Conservation (phyloP, 2,888 invertebrate species). For the Heliothis peltigera region DNA sequence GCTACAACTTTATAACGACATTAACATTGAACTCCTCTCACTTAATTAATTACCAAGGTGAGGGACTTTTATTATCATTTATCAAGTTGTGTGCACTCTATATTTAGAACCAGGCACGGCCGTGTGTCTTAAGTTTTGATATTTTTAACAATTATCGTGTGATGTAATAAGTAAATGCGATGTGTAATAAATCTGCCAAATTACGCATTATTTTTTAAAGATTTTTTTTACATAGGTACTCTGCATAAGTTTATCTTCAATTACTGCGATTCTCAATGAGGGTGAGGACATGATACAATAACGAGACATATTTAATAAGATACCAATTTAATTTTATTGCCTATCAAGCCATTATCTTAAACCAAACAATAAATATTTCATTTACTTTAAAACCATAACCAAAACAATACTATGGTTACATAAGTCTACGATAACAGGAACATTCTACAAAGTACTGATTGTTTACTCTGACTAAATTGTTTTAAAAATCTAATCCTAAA, state of each 20-base stretch:
- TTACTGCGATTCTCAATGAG: slow-evolving; percentile 33
- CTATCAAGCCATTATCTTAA: slow-evolving; percentile 61
- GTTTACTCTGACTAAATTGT: slow-evolving; percentile 27
- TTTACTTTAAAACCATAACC: slow-evolving; percentile 52
- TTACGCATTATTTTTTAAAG: slow-evolving; percentile 7
- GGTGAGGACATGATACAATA: slow-evolving; percentile 50
- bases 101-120: slow-evolving; percentile 2
- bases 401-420: slow-evolving; percentile 65
- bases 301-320: slow-evolving; percentile 52
- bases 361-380: slow-evolving; percentile 71
- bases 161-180: slow-evolving; percentile 26
- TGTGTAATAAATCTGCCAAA: background rate
- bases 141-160: slow-evolving; percentile 3
- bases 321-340: slow-evolving; percentile 58
- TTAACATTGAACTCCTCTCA: slow-evolving; percentile 5
- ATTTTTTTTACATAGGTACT: slow-evolving; percentile 23
- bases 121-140: background rate
- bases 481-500: slow-evolving; percentile 42
- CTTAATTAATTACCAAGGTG: background rate
- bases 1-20: slow-evolving; percentile 1
- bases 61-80: background rate
- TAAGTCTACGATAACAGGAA: slow-evolving; percentile 52
- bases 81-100: background rate
- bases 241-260: slow-evolving; percentile 30
- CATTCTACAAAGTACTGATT: slow-evolving; percentile 48